Conservation (phyloP, 2,113 vertebrate genomes). For the Odocoileus hemionus region DNA sequence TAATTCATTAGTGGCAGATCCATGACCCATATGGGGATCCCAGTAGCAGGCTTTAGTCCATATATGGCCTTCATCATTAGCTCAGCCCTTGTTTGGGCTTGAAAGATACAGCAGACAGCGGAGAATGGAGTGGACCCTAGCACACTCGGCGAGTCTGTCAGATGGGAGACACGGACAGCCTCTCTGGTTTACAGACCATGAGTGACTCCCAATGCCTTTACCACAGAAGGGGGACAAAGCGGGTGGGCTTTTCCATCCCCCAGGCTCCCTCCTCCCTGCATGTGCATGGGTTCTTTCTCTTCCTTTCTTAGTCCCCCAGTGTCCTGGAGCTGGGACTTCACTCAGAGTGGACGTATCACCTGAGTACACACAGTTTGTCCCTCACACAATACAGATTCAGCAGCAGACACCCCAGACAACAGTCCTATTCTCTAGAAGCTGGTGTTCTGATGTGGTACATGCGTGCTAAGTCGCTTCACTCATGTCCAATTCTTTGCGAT, state of each 20-base stretch:
- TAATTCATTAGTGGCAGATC: neutral
- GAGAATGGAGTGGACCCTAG: neutral
- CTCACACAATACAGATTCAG: neutral
- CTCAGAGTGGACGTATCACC: neutral
- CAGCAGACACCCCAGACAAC: neutral
- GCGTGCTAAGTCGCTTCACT: fast-evolving
- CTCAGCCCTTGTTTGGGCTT: neutral
- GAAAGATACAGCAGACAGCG: neutral
- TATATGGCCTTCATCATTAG: neutral
- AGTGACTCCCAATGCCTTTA: neutral
- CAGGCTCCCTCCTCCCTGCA: too few relatives aligned
- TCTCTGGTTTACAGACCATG: neutral
- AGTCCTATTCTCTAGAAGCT: neutral
- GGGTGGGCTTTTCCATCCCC: neutral
- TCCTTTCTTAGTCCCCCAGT: neutral
- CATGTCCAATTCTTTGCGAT: neutral
- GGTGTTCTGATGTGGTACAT: neutral
- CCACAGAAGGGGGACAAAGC: neutral
- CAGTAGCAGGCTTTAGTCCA: neutral
- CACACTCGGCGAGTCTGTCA: neutral
- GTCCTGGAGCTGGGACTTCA: neutral
- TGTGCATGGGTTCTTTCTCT: neutral
- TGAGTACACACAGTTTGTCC: neutral
- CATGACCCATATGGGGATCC: neutral
- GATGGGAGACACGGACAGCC: too few relatives aligned